Base-by-base conservation (phyloP, 2,888 invertebrate genomes). In the Lacanobia oleracea region DNA sequence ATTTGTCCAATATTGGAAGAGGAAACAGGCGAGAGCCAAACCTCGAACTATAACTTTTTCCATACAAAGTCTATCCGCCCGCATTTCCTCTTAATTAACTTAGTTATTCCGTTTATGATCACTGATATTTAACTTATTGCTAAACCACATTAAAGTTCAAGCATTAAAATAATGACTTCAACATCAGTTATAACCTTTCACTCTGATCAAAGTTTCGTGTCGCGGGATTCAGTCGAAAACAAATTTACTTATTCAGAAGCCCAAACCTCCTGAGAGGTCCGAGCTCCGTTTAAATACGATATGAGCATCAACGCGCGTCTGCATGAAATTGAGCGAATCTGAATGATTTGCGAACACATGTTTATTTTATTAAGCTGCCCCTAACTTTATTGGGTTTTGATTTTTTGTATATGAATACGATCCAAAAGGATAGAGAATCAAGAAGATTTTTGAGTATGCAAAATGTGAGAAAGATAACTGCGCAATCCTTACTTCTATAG, bases 241-340 rank as follows among this genome's bases (percentile, higher is more conserved):
- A 84, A 84, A 84, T 75, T 84, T 86, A 86, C 75, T 81, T 84
- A 84, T 84, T 84, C 72, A 81, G 68, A 50, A 70, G 53, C 40
- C 10, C 67, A 60, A 59, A 63, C 72, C 86, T 72, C 86, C 33
- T 48, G 75, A 59, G 81, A 72, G 76, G 64, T 61, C 48, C 54
- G 67, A 56, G 59, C 50, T 51, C 62, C 74, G 76, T 84, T 81
- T 86, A 84, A 86, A 84, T 86, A 86, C 78, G 81, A 86, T 78
- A 86, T 86, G 86, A 86, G 81, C 75, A 69, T 77, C 77, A 81
- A 68, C 45, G 75, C 84, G 72, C 51, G 82, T 67, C 66, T 76
- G 82, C 84, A 86, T 86, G 84, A 84, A 84, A 78, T 84, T 81
- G 86, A 75, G 59, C 43, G 51, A 81, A 76, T 84, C 59, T 67